A percentile compares a stretch with the other conserved stretches of the same genome.
These are phyloP conservation scores for Ctenosaura bakeri DNA, from an alignment of 2,797 vertebrate genomes.

Conservation along the genomic window DNA sequence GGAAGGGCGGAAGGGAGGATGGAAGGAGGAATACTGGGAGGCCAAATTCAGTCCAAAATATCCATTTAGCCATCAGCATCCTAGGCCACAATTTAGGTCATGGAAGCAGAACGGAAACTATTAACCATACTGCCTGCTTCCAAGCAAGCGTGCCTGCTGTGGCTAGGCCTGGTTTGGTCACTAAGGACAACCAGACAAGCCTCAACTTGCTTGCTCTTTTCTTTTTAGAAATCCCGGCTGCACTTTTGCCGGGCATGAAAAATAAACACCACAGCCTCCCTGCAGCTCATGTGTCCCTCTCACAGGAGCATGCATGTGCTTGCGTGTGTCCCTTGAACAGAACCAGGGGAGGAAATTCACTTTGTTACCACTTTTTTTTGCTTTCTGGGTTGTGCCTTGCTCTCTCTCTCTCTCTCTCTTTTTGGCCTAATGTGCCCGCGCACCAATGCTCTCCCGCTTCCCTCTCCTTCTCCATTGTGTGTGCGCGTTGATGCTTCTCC, in stretches of 20 bases:
- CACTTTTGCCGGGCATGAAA: neutral
- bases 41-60: no score
- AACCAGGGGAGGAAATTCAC: neutral
- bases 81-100: neutral
- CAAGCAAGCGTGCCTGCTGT: neutral
- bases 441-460: no score
- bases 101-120: fast-evolving
- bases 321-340: no score
- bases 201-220: neutral
- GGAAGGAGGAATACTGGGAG: no score
- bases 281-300: no score
- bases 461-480: no score
- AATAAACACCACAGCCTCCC: neutral
- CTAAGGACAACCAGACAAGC: slow-evolving; percentile 67
- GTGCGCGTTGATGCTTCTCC: no score
- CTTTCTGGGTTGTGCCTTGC: neutral
- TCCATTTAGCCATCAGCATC: neutral
- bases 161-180: slow-evolving; percentile 47
- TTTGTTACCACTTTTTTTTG: neutral
- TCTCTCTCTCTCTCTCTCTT: no score
- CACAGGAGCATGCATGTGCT: no score
- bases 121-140: no score
- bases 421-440: no score
- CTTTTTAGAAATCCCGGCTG: neutral
- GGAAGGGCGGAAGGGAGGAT: no score